A percentile compares a stretch with the other conserved stretches of the same genome.
Conservation (phyloP, 1,140 invertebrate species). For the Eueides isabella region DNA sequence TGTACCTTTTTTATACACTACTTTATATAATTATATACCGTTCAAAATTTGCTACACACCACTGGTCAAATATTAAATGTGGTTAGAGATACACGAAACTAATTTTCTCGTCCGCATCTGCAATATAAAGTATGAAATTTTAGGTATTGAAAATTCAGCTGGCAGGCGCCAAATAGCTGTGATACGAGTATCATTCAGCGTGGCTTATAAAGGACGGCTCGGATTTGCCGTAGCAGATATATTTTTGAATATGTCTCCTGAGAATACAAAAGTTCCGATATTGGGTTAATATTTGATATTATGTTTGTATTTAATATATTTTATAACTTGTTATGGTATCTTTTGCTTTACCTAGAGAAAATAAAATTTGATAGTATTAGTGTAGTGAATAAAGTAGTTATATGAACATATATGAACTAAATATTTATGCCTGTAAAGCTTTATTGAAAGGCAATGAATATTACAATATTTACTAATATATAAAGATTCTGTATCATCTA, state of each 20-base stretch:
- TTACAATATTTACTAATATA: too few species aligned
- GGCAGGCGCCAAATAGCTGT: slow-evolving; percentile 17
- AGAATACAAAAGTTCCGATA: slow-evolving; percentile 19
- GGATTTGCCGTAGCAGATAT: slow-evolving; percentile 28
- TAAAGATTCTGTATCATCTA: too few species aligned
- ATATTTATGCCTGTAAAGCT: too few species aligned
- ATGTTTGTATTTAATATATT: slow-evolving; percentile 12
- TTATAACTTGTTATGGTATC: background rate
- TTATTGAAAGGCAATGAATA: too few species aligned
- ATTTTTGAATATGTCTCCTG: slow-evolving; percentile 29
- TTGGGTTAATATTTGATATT: slow-evolving; percentile 15
- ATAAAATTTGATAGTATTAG: too few species aligned
- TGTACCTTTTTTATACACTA: too few species aligned
- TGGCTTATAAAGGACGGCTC: slow-evolving; percentile 31
- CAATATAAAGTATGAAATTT: slow-evolving; percentile 10
- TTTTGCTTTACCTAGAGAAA: too few species aligned
- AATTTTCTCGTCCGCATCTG: background rate
- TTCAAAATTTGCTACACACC: background rate
- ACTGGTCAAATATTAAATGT: background rate
- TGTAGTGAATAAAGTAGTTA: too few species aligned
- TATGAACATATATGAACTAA: too few species aligned
- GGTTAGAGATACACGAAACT: background rate
- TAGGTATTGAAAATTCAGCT: slow-evolving; percentile 13
- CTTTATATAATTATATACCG: too few species aligned
- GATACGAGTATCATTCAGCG: slow-evolving; percentile 35